A percentile compares a stretch with the other conserved stretches of the same genome.
Conservation (phyloP, 2,888 invertebrate genomes). For the Melangyna quadrimaculata region DNA sequence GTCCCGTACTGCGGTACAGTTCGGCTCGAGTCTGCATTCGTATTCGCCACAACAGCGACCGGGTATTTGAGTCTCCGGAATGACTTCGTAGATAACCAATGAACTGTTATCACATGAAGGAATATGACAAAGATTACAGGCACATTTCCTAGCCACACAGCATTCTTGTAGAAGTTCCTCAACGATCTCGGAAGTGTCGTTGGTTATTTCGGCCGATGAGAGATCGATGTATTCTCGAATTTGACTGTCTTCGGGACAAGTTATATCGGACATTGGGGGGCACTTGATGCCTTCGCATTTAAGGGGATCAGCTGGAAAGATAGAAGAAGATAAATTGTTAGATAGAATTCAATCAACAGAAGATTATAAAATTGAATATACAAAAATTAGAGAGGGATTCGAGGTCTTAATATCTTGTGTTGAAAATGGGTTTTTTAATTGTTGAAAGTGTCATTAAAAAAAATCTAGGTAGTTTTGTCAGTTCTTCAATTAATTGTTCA, state of each 20-base stretch:
- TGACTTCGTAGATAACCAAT: constrained; percentile 77
- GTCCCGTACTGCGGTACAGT: constrained; percentile 76
- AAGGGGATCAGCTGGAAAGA: constrained; percentile 75
- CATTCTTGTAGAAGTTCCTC: constrained; percentile 77
- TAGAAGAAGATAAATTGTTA: not conserved
- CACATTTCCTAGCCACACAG: constrained; percentile 77
- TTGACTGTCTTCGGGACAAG: constrained; percentile 78
- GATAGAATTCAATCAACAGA: not conserved
- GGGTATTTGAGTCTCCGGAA: constrained; percentile 77
- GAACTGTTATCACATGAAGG: constrained; percentile 76
- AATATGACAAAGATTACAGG: constrained; percentile 78
- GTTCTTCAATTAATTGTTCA: too few species aligned
- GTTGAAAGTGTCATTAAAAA: too few species aligned
- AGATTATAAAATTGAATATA: not conserved
- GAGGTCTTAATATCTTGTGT: too few species aligned
- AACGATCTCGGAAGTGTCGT: constrained; percentile 72
- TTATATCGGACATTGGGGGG: constrained; percentile 77
- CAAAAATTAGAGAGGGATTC: not conserved
- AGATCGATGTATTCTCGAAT: constrained; percentile 74
- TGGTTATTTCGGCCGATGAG: constrained; percentile 47
- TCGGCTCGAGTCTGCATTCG: constrained; percentile 80
- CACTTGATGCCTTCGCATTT: constrained; percentile 77
- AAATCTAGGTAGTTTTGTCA: too few species aligned
- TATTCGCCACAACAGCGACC: constrained; percentile 82
- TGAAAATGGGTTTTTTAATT: too few species aligned